Conservation (phyloP, 2,113 vertebrate species). For the Echinops telfairi region DNA sequence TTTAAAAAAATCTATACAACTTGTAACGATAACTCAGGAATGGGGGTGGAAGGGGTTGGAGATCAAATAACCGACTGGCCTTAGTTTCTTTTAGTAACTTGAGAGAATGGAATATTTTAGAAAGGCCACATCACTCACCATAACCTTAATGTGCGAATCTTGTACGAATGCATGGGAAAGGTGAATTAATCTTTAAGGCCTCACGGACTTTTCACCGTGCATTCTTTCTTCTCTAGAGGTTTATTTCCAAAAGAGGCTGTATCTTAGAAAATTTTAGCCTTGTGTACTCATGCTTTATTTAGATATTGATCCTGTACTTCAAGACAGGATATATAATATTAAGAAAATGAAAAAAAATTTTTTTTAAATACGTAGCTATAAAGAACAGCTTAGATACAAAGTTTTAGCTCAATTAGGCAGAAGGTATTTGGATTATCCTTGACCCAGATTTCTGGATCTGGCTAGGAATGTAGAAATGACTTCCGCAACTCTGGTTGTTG, state of each 20-base stretch:
- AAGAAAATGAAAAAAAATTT: slow-evolving; percentile 56
- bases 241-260: neutral
- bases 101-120: neutral
- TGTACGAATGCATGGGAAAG: neutral
- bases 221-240: neutral
- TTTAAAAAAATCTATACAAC: neutral
- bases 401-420: neutral
- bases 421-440: slow-evolving; percentile 3
- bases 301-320: slow-evolving; percentile 1
- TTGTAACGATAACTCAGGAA: neutral
- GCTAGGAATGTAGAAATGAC: slow-evolving; percentile 43
- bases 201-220: neutral
- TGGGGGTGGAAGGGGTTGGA: neutral
- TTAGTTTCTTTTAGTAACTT: neutral
- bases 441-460: slow-evolving; percentile 50
- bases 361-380: neutral
- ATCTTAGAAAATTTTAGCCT: neutral
- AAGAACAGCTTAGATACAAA: neutral
- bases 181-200: neutral
- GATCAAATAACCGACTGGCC: neutral
- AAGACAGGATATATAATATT: slow-evolving; percentile 3
- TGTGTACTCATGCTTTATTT: neutral
- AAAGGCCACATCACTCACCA: rapidly evolving
- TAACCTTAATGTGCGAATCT: neutral
- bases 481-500: neutral